These are phyloP conservation scores for Leptinotarsa peninsularis DNA, from an alignment of 2,888 invertebrate species.

Conservation along the genomic window DNA sequence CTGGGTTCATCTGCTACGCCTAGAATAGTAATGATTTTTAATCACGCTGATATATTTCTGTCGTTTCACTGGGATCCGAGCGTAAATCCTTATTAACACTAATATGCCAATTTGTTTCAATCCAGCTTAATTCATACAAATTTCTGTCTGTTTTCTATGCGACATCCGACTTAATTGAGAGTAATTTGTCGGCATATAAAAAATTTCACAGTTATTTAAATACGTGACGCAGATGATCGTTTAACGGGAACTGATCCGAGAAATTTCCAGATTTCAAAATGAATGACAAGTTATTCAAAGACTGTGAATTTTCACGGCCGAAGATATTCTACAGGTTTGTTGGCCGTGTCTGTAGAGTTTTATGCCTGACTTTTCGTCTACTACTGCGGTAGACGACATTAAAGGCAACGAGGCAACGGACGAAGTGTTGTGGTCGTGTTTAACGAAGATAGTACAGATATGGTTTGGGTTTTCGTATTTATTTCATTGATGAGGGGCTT, in stretches of 20 bases:
- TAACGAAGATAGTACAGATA: too few relatives aligned
- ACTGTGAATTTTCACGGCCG: too few relatives aligned
- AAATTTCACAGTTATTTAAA: constrained; percentile 23
- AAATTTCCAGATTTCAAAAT: neutral
- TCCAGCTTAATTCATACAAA: constrained; percentile 39
- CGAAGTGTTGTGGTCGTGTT: too few relatives aligned
- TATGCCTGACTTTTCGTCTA: too few relatives aligned
- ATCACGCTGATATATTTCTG: constrained; percentile 16
- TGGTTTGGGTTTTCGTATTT: too few relatives aligned
- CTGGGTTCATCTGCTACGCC: neutral
- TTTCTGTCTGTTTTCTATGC: constrained; percentile 31
- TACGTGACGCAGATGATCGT: constrained; percentile 5
- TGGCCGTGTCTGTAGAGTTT: too few relatives aligned
- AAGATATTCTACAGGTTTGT: too few relatives aligned
- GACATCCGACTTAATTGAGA: constrained; percentile 39
- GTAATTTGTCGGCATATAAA: constrained; percentile 29
- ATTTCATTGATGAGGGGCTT: too few relatives aligned
- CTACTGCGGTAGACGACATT: too few relatives aligned
- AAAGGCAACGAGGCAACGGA: too few relatives aligned
- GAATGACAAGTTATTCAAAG: neutral
- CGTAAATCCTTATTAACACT: constrained; percentile 37
- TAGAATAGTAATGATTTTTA: constrained; percentile 14
- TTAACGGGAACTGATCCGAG: neutral
- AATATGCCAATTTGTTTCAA: constrained; percentile 38
- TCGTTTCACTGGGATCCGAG: constrained; percentile 21